Conservation (phyloP, 2,797 vertebrate genomes). For the Acipenser oxyrinchus region DNA sequence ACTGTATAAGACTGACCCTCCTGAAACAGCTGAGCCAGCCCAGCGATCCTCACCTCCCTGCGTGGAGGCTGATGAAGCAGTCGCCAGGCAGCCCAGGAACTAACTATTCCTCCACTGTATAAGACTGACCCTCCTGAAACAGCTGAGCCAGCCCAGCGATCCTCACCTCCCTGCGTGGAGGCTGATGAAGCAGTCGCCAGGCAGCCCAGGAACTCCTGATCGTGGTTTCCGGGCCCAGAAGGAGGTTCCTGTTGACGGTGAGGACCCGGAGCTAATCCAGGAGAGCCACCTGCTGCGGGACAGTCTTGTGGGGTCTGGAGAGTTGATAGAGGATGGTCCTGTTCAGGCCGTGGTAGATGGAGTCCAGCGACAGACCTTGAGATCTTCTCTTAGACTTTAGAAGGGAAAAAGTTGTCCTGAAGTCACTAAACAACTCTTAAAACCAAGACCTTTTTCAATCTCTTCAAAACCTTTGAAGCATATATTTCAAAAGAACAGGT, state of each 20-base stretch:
- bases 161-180: slow-evolving; percentile 84
- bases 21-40: no score
- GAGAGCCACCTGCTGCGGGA: slow-evolving; percentile 92
- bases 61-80: no score
- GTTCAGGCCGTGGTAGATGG: slow-evolving; percentile 94
- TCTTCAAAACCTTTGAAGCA: no score
- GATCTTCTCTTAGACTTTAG: slow-evolving; percentile 86
- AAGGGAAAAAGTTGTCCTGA: background rate
- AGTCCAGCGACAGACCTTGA: slow-evolving; percentile 86
- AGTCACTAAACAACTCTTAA: background rate
- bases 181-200: slow-evolving; percentile 90
- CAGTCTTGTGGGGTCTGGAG: slow-evolving; percentile 89
- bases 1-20: no score
- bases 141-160: no score
- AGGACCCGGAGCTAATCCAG: slow-evolving; percentile 86
- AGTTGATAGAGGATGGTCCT: slow-evolving; percentile 95
- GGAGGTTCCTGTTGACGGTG: slow-evolving; percentile 91
- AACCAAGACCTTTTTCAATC: no score
- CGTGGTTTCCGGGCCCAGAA: slow-evolving; percentile 91
- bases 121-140: no score
- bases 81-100: no score
- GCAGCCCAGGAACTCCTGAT: slow-evolving; percentile 95
- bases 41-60: no score
- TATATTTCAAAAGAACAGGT: no score
- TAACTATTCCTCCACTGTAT: no score